Evolutionary conservation across 2,797 vertebrate genomes (phyloP), one percentile per base, ranked within the genome.

Genomic region (Muscicapa comitata): DNA sequence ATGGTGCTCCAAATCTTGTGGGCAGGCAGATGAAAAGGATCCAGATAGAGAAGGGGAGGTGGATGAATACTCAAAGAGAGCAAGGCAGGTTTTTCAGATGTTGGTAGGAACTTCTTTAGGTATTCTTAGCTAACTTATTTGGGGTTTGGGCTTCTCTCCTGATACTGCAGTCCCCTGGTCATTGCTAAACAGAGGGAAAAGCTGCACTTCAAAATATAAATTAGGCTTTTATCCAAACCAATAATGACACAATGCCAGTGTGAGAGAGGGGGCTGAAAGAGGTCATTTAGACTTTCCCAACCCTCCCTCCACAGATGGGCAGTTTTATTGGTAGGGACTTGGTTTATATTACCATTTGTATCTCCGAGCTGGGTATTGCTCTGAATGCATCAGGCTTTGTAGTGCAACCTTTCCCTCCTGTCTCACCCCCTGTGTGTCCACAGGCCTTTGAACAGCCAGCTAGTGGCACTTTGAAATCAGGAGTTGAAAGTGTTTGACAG

Each of bases 21-120:
- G 98, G 98, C 98, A 98, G 98, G 97, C 98, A 99, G 98, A 99
- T 99, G 98, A 99, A 99, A 99, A 98, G 98, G 97, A 97, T 96
- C 96, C 96, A 96, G 97, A 84, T 93, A 94, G 96, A 74, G 96
- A 95, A 96, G 93, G 97, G 93, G 95, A 94, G 93, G 91, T 75
- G 85, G 94, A 98, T 98, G 98, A 99, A 99, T 98, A 98, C 98
- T 98, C 97, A 98, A 96, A 81, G 51, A 98, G 97, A 97, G 96
- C 79, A 96, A 97, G 96, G 93, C 97, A 98, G 88, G 90, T 97
- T 98, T 98, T 97, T 97, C 97, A 98, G 98, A 98, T 98, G 98
- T 98, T 97, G 94, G 98, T 98, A 98, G 97, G 97, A 98, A 98
- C 97, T 98, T 98, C 97, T 98, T 99, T 98, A 98, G 98, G 98